A percentile compares a stretch with the other conserved stretches of the same genome.
Evolutionary conservation across 2,797 vertebrate species (phyloP).

Genomic region (Graptemys geographica): DNA sequence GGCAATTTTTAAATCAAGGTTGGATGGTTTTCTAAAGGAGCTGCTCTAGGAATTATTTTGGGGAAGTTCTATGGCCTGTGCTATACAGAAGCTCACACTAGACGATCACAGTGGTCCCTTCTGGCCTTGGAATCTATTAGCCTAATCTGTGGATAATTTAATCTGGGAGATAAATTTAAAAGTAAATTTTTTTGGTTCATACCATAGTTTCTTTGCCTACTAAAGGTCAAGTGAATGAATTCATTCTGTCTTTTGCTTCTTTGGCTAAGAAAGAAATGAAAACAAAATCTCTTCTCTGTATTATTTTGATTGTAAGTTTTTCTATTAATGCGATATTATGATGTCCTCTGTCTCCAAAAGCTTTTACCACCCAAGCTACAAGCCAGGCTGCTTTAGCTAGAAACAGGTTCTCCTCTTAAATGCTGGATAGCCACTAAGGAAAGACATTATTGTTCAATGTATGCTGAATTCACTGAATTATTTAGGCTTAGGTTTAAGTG

Average conservation of each 20-base stretch:
- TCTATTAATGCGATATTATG: no score
- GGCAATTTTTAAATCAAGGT: no score
- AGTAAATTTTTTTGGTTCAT: constrained; percentile 17
- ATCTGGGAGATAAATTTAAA: constrained; percentile 14
- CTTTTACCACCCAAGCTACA: not conserved
- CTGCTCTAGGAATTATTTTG: no score
- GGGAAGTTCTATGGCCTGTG: no score
- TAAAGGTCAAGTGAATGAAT: not conserved
- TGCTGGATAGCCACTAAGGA: not conserved
- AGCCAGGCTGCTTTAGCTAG: not conserved
- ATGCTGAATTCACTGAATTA: not conserved
- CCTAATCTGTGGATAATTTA: not conserved
- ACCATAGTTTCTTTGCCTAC: constrained; percentile 17
- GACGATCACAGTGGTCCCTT: no score
- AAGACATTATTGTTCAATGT: not conserved
- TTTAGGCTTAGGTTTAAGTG: not conserved
- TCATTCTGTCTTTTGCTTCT: not conserved
- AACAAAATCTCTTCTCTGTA: not conserved
- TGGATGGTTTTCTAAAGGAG: no score
- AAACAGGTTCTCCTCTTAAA: not conserved
- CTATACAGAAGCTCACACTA: no score
- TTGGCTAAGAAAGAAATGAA: constrained; percentile 20
- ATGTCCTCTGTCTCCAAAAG: not conserved
- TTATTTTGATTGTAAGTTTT: not conserved
- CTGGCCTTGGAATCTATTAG: no score